Evolutionary conservation across 92 coral and sea anemone genomes (phyloP).

Genomic region (Phymanthus crucifer): DNA sequence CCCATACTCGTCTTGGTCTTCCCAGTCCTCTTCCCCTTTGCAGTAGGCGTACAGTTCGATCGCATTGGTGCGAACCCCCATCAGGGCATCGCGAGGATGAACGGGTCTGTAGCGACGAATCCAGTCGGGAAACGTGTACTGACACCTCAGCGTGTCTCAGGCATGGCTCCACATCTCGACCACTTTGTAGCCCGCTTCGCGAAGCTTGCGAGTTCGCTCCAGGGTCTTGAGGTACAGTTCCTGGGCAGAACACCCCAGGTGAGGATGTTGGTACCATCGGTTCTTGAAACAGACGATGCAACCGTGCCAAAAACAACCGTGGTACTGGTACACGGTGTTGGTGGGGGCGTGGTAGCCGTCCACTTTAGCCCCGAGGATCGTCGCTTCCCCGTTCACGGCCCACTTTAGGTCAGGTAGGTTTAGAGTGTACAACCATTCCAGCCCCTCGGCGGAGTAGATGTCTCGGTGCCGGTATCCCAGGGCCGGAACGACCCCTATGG

Average conservation of each 20-base stretch:
- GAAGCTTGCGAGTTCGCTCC: neutral
- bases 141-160: too few relatives aligned
- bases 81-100: too few relatives aligned
- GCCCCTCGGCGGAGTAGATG: neutral
- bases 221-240: neutral
- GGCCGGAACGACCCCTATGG: neutral
- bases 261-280: neutral
- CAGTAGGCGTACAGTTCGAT: too few relatives aligned
- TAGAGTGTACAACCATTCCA: constrained; percentile 1
- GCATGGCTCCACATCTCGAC: neutral
- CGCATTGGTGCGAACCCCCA: too few relatives aligned
- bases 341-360: too few relatives aligned
- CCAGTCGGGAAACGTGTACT: too few relatives aligned
- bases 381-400: too few relatives aligned
- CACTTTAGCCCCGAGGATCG: too few relatives aligned
- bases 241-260: neutral
- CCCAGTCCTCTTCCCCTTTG: too few relatives aligned
- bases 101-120: too few relatives aligned
- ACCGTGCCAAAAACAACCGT: neutral
- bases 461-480: neutral
- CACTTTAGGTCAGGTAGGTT: neutral
- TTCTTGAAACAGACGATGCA: neutral
- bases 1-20: too few relatives aligned
- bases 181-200: neutral
- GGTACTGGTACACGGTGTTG: too few relatives aligned